Evolutionary conservation across 2,888 invertebrate species (phyloP).

Genomic region (Idaea dimidiata): DNA sequence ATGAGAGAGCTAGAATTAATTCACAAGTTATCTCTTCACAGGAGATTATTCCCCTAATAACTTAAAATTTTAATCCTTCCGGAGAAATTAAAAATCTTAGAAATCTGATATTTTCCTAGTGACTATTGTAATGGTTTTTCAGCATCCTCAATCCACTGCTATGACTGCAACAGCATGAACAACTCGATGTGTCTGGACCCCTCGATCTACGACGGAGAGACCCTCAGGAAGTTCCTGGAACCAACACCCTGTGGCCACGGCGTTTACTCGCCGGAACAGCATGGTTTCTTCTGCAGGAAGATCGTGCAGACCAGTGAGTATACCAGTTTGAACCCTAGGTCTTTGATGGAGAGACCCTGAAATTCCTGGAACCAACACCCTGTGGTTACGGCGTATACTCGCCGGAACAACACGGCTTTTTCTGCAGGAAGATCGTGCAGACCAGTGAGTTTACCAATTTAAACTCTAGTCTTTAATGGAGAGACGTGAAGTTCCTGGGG

Average conservation of each 20-base stretch:
- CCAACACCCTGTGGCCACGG: conserved; percentile 63
- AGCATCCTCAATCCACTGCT: conserved; percentile 83
- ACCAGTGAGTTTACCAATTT: conserved; percentile 83
- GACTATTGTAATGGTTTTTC: conserved; percentile 8
- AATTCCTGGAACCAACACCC: conserved; percentile 64
- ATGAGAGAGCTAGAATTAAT: too few relatives aligned
- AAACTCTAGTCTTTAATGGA: too few relatives aligned
- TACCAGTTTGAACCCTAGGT: conserved; percentile 68
- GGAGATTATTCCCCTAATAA: too few relatives aligned
- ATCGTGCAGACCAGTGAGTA: conserved; percentile 83
- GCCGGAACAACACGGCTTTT: conserved; percentile 62
- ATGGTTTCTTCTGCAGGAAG: conserved; percentile 85
- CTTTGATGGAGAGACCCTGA: conserved; percentile 59
- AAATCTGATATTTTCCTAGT: too few relatives aligned
- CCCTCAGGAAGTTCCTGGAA: conserved; percentile 60
- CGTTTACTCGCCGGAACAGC: conserved; percentile 39
- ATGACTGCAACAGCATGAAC: conserved; percentile 87
- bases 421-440: conserved; percentile 86
- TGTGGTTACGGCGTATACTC: conserved; percentile 56
- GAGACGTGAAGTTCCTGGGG: too few relatives aligned
- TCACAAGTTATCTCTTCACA: too few relatives aligned
- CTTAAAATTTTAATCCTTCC: too few relatives aligned
- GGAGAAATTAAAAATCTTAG: too few relatives aligned
- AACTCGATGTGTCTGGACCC: conserved; percentile 84
- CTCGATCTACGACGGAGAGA: conserved; percentile 64